Base-by-base conservation (phyloP, 2,888 invertebrate genomes). In the Xestia xanthographa region DNA sequence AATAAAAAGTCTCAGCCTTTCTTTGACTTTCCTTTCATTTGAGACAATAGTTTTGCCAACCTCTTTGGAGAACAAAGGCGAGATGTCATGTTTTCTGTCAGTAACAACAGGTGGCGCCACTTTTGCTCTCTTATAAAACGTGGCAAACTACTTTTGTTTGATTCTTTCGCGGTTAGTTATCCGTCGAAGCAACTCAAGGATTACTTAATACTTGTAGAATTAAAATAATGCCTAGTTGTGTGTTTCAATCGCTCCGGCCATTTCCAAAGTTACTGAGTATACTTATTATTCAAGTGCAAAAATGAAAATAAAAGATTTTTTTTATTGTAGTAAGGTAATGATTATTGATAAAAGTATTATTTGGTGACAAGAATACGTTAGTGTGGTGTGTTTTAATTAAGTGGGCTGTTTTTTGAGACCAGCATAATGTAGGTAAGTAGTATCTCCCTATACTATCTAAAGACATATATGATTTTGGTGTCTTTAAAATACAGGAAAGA, bases 131-230 rank as follows among this genome's bases (percentile, higher is more conserved):
- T 9, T 29, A 43, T 62, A 43, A 53, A 70, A 62, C 48, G n/a
- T 53, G 50, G 50, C 11, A 22, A 29, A 75, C 41, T 63, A 34
- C 62, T 72, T 62, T n/a, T 50, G 29, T 34, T 72, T 53, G 34
- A 63, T 43, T 63, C 43, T 53, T 53, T 72, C 5, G 29, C 9
- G 41, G n/a, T 62, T 34, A 43, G 62, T 53, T 43, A n/a, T 43
- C n/a, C 50, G 11, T 6, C 4, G 41, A 72, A 72, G 34, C 20
- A 43, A 72, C 34, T 53, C 11, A 11, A 43, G 20, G 11, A 22
- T 71, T n/a, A 50, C 5, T 45, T 14, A 14, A 9, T 41, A 38
- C 1, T 5, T 8, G 3, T 48, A n/a, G 41, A 0, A 9, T 9
- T 48, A 34, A 22, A 26, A 53, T 29, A n/a, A 72, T 63, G 17